Evolutionary conservation across 2,113 vertebrate genomes (phyloP).

Genomic region (Caracal caracal): DNA sequence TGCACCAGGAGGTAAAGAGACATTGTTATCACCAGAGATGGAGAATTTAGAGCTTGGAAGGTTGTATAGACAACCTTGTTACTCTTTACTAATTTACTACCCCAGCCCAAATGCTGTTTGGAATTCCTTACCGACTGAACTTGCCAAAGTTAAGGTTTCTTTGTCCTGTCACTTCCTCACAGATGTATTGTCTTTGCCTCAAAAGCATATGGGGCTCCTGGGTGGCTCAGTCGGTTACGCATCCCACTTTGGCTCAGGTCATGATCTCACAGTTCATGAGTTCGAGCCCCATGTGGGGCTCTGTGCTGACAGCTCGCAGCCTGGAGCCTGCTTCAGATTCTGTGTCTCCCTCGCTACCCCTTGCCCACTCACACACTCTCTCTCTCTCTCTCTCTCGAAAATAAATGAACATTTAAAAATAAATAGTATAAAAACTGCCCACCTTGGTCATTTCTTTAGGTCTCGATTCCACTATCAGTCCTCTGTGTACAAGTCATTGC

Average conservation of each 20-base stretch:
- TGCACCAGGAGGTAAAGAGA: not conserved
- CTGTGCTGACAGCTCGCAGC: too few relatives aligned
- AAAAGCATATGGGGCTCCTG: not conserved
- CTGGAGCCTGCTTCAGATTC: too few relatives aligned
- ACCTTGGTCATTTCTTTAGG: not conserved
- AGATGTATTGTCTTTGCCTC: not conserved
- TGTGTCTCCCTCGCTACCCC: too few relatives aligned
- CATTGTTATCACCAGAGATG: not conserved
- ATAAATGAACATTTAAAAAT: too few relatives aligned
- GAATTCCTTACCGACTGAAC: not conserved
- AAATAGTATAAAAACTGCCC: not conserved
- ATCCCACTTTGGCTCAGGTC: too few relatives aligned
- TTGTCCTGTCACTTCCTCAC: not conserved
- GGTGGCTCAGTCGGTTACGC: too few relatives aligned
- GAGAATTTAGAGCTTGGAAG: not conserved
- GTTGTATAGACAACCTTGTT: not conserved
- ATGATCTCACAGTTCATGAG: too few relatives aligned
- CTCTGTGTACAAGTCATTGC: not conserved
- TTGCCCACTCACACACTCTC: too few relatives aligned
- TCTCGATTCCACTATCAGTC: not conserved
- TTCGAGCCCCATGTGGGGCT: too few relatives aligned
- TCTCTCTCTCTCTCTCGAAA: too few relatives aligned
- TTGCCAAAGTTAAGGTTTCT: not conserved
- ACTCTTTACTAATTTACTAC: not conserved
- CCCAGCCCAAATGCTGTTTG: not conserved